These are phyloP conservation scores for Nowickia ferox DNA, from an alignment of 2,888 invertebrate species.

Conservation along the genomic window DNA sequence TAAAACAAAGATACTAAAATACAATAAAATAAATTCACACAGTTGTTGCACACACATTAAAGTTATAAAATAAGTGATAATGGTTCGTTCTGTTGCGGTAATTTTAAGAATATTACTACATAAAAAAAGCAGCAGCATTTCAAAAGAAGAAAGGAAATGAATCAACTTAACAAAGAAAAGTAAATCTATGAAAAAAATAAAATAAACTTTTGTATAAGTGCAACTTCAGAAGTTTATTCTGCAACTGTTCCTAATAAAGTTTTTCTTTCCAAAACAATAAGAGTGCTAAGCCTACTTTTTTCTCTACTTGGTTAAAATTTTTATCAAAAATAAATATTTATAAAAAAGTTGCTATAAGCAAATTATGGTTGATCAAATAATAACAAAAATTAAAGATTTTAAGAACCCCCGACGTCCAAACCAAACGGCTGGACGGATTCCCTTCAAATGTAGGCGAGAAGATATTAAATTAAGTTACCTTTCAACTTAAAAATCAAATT, in stretches of 20 bases:
- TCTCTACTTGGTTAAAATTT: background rate
- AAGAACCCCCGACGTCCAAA: too few relatives aligned
- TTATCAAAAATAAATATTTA: too few relatives aligned
- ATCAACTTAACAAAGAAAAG: slow-evolving; percentile 18
- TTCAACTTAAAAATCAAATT: too few relatives aligned
- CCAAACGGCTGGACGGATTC: too few relatives aligned
- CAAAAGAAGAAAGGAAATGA: slow-evolving; percentile 38
- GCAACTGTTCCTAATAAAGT: slow-evolving; percentile 30
- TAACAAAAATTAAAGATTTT: too few relatives aligned
- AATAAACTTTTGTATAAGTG: background rate
- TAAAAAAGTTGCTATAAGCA: too few relatives aligned
- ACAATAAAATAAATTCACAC: background rate
- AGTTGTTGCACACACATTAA: background rate
- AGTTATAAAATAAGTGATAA: slow-evolving; percentile 31
- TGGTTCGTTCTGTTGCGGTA: background rate
- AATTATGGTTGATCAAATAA: too few relatives aligned
- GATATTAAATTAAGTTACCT: too few relatives aligned
- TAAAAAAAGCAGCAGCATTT: background rate
- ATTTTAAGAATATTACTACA: slow-evolving; percentile 9
- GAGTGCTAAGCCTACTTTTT: background rate
- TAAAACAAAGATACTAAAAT: background rate
- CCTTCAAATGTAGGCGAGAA: too few relatives aligned
- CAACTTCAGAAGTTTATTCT: slow-evolving; percentile 50
- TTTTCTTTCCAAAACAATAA: background rate
- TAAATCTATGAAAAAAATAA: slow-evolving; percentile 2